phyloP scores from a whole-genome alignment of 2,113 vertebrate species.

The Orientallactaga bullata region DNA sequence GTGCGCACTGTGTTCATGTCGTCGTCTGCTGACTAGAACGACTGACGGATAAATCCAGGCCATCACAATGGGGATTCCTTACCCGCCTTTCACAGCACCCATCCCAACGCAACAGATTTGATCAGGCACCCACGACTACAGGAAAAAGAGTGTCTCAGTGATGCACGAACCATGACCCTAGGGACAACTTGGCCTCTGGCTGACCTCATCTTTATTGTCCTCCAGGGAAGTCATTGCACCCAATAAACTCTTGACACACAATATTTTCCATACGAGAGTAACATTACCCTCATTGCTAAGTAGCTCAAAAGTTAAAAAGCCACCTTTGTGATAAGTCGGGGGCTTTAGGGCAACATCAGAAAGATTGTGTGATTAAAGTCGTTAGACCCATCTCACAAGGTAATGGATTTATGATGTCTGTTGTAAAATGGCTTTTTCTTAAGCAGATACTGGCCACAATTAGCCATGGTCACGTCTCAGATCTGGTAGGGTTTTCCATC shows the following conservation, averaged over 20 bases:
- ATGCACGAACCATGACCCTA: background rate
- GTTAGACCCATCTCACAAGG: background rate
- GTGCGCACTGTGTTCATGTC: background rate
- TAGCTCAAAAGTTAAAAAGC: conserved; percentile 51
- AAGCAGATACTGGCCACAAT: conserved; percentile 30
- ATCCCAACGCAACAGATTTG: background rate
- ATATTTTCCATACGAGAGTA: background rate
- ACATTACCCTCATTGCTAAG: background rate
- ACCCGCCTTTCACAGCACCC: background rate
- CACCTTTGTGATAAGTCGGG: background rate
- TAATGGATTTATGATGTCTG: background rate
- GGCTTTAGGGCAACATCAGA: background rate
- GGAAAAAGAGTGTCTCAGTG: background rate
- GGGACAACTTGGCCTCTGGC: background rate
- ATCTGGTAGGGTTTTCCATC: background rate
- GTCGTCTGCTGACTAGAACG: background rate
- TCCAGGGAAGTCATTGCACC: background rate
- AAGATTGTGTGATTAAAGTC: background rate
- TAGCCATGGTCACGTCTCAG: background rate
- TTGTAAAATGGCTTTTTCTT: background rate
- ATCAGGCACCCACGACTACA: background rate
- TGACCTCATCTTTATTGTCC: conserved; percentile 22
- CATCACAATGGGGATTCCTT: background rate
- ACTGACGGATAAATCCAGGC: background rate
- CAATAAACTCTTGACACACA: conserved; percentile 12